Base-by-base conservation (phyloP, 2,797 vertebrate species). In the Spinibarbus caldwelli region DNA sequence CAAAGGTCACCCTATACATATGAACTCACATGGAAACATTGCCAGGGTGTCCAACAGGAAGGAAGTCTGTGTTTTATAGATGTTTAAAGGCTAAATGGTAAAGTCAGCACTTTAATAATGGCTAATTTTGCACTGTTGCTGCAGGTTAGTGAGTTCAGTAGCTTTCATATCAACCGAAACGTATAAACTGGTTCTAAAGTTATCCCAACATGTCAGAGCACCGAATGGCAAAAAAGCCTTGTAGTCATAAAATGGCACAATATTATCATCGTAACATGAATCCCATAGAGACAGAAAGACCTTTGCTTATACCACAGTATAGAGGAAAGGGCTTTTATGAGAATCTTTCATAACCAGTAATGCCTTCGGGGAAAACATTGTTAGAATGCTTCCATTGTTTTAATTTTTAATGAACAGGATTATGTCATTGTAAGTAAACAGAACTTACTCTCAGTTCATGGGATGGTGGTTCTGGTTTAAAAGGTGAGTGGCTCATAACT, bases 171-270 rank as follows among this genome's bases (percentile, higher is more conserved):
- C 43, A 11, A 2, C 2, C 29, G 1, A 6, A 78, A 59, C 4
- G 1, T 59, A 57, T 26, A 59, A 80, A 80, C 21, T 29, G 7
- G 78, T 80, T 36, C 14, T 67, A 29, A 80, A 8, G 0, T 34
- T 34, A 70, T 47, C 14, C 49, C 34, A 52, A 49, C 83, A 71
- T 71, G 83, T 84, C 52, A 36, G 34, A 84, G 31, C 75, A 57
- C 29, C 26, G 47, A 71, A 17, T 3, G 8, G 12, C 41, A 52
- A 5, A 43, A 59, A 38, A 26, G 15, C 17, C 11, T n/a, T 76
- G 71, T 38, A 75, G 43, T 66, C 23, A 64, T 83, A 66, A 83
- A 83, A 52, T 66, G 6, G 12, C 64, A 84, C 70, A 75, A 38
- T 83, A 49, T 82, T 57, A 73, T 73, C 49, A 72, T 59, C 26